Evolutionary conservation across 2,888 invertebrate genomes (phyloP), one percentile per base, ranked within the genome.

Genomic region (Mythimna pallens): DNA sequence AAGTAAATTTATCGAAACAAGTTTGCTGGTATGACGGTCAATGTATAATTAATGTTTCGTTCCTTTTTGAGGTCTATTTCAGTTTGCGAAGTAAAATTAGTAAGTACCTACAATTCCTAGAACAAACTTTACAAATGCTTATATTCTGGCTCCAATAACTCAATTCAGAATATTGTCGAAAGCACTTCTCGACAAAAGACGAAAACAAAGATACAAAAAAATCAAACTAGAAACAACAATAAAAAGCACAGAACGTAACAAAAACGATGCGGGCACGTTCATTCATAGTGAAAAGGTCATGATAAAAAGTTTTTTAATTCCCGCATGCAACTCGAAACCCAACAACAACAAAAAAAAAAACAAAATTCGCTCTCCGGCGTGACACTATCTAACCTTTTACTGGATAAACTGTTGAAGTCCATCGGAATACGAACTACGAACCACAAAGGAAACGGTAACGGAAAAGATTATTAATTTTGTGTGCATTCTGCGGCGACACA

Each of bases 221-320:
- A 74, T 65, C 50, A 55, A 64, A 65, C 61, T n/a, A 54, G 66
- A 57, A 71, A 73, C 68, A 78, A 68, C 70, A 81, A 72, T 52
- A 77, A 70, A 58, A 70, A 63, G 75, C 65, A 22, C 72, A 59
- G 50, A 73, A 72, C 66, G 47, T 57, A 69, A 76, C 55, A 75
- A 70, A 76, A 75, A 47, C 73, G 52, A 81, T 78, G 75, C 73
- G 74, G 82, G 78, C 65, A 80, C 67, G 58, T 70, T 80, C 69
- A 81, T 78, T 81, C 81, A 78, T 65, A 71, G 81, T 62, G 61
- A 64, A 83, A 75, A 85, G 83, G 73, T 81, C 77, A 76, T 70
- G 85, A 83, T 80, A 85, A 83, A 84, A 85, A 81, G 61, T 83
- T 83, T 85, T 85, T 85, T 81, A 81, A 85, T 85, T 78, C 83